Base-by-base conservation (phyloP, 2,113 vertebrate genomes). In the Marmota monax region DNA sequence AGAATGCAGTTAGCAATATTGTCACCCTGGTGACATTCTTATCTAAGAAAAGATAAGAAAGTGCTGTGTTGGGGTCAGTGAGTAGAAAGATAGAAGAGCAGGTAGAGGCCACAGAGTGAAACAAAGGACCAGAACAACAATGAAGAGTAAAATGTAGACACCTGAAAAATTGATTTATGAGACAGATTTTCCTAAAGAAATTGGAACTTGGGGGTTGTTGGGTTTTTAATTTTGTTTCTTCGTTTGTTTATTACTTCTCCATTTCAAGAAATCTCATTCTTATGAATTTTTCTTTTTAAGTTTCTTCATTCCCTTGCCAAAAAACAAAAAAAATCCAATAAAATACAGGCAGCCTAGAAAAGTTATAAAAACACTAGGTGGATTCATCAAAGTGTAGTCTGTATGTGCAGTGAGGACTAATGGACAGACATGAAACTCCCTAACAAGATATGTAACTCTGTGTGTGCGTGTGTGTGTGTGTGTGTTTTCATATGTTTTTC, bases 361-460 rank as follows among this genome's bases (percentile, higher is more conserved):
- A 83, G 53, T 87, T 93, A 84, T 95, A 80, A 94, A 97, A 97
- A 92, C 73, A 51, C 39, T 82, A 92, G 96, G 93, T 92, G 89
- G 95, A 56, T 89, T 87, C 90, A 97, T 88, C 84, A 48, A 76
- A 83, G 48, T 37, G 5, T 45, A 51, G 45, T 73, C 45, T 96
- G 34, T 29, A 14, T 74, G 13, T 85, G 39, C 32, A 63, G 4
- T n/a, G 58, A 65, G 29, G 14, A 5, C 67, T 37, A n/a, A 2
- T 25, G 16, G 63, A 83, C 53, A 63, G n/a, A 29, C 53, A 8
- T 34, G 22, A n/a, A 63, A 85, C 70, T 96, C 79, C 42, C 70
- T 67, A 6, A 63, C 77, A 78, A 79, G 69, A 92, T 29, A 17
- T 29, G n/a, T 16, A 82, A 11, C 32, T 90, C 7, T 45, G 1